Evolutionary conservation across 2,888 invertebrate species (phyloP), one percentile per base, ranked within the genome.

Genomic region (Leuctra nigra): DNA sequence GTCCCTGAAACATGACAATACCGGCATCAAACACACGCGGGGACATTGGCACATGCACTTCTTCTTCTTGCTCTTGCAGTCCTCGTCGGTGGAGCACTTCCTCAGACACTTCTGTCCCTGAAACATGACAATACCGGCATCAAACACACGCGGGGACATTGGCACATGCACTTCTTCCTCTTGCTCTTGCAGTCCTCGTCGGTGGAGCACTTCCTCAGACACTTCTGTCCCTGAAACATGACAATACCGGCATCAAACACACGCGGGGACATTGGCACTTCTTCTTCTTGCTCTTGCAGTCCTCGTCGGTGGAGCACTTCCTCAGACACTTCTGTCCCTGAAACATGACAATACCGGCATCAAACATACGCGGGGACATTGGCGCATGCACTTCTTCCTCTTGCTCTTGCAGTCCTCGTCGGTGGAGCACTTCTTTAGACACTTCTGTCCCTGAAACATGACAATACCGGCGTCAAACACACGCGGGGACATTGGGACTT

Each of bases 111-210:
- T 87, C 68, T 93, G 91, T 1, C 85, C 88, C 87, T 84, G 71
- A 2, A 67, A 63, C 55, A 39, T 29, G 36, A 54, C 88, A n/a
- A n/a, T n/a, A n/a, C n/a, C n/a, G n/a, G n/a, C n/a, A n/a, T n/a
- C n/a, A n/a, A n/a, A n/a, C n/a, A n/a, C n/a, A n/a, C n/a, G n/a
- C n/a, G n/a, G n/a, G n/a, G n/a, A n/a, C n/a, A n/a, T n/a, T n/a
- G n/a, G 70, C 98, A 99, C 61, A 95, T 80, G 70, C 98, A 99
- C 69, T 93, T 88, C 76, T 95, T 95, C 77, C 92, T 91, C 75
- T 91, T 90, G 69, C 95, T 95, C 73, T 94, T 93, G 73, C 98
- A 98, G 72, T 97, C 96, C 69, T 90, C 90, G 68, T 97, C 93
- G 0, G 88, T 87, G 0, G 87, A 91, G 70, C 97, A 98, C 71